Percentiles rank a stretch among this genome's conserved stretches.
Conservation (phyloP, 2,888 invertebrate species). For the Harmothoe impar region DNA sequence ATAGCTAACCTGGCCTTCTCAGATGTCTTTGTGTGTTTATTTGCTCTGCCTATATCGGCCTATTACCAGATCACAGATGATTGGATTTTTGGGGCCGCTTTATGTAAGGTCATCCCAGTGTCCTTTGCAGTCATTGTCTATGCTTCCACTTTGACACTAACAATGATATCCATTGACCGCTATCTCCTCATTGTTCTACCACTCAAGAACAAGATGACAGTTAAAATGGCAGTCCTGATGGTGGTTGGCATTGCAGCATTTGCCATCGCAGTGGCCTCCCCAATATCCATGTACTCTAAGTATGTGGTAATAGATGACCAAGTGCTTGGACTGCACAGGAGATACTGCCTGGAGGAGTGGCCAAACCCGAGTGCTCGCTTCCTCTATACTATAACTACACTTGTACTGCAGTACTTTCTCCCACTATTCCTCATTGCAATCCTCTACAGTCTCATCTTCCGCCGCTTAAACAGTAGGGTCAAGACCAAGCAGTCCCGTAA, state of each 20-base stretch:
- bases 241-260: constrained; percentile 76
- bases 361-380: constrained; percentile 72
- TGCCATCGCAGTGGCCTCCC: constrained; percentile 77
- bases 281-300: constrained; percentile 87
- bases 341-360: constrained; percentile 79
- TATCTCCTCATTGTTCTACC: constrained; percentile 81
- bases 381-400: constrained; percentile 77
- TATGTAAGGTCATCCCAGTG: constrained; percentile 80
- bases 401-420: constrained; percentile 79
- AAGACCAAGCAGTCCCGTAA: constrained; percentile 70
- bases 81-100: constrained; percentile 79
- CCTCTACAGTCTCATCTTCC: constrained; percentile 78
- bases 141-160: constrained; percentile 79
- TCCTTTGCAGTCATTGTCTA: constrained; percentile 81
- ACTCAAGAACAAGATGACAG: constrained; percentile 76
- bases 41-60: constrained; percentile 81
- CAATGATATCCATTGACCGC: constrained; percentile 82
- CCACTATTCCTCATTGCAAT: constrained; percentile 78
- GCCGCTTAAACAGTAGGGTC: constrained; percentile 76
- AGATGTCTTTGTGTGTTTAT: constrained; percentile 80
- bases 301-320: constrained; percentile 72
- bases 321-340: constrained; percentile 72
- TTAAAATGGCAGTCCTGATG: constrained; percentile 75
- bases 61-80: constrained; percentile 81
- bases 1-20: constrained; percentile 81